A percentile compares a stretch with the other conserved stretches of the same genome.
phyloP scores from a whole-genome alignment of 2,888 invertebrate species.

The Halictus quadricinctus region DNA sequence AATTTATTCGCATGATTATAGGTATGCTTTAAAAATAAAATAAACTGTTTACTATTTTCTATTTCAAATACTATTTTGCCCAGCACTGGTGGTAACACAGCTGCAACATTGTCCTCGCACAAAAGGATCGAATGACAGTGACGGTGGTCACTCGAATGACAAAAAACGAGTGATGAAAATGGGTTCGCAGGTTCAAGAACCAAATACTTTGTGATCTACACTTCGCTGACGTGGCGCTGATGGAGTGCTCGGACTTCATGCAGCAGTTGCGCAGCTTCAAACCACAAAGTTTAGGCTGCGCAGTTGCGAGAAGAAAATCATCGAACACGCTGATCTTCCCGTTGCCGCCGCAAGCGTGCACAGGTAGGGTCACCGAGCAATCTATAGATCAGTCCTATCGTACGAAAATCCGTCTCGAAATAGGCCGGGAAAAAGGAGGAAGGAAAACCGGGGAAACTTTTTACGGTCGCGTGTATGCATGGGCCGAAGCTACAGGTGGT shows the following conservation, averaged over 20 bases:
- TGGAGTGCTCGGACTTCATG: conserved; percentile 99
- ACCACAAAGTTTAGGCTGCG: conserved; percentile 97
- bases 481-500: conserved; percentile 69
- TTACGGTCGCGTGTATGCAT: conserved; percentile 50
- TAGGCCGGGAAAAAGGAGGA: background rate
- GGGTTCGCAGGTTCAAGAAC: conserved; percentile 87
- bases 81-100: background rate
- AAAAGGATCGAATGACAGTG: background rate
- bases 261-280: conserved; percentile 98
- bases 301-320: conserved; percentile 95
- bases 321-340: conserved; percentile 97
- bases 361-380: conserved; percentile 85
- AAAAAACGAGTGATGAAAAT: background rate
- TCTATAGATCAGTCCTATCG: background rate
- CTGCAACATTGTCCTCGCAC: background rate
- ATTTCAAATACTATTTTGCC: too few relatives aligned
- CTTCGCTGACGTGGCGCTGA: conserved; percentile 97
- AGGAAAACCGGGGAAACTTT: conserved; percentile 44
- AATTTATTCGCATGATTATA: too few relatives aligned
- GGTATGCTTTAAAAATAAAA: too few relatives aligned
- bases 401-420: background rate
- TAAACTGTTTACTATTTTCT: too few relatives aligned
- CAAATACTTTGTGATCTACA: conserved; percentile 98
- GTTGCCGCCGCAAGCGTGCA: conserved; percentile 96
- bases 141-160: background rate